phyloP scores from a whole-genome alignment of 2,113 vertebrate genomes.

The Myodes glareolus region DNA sequence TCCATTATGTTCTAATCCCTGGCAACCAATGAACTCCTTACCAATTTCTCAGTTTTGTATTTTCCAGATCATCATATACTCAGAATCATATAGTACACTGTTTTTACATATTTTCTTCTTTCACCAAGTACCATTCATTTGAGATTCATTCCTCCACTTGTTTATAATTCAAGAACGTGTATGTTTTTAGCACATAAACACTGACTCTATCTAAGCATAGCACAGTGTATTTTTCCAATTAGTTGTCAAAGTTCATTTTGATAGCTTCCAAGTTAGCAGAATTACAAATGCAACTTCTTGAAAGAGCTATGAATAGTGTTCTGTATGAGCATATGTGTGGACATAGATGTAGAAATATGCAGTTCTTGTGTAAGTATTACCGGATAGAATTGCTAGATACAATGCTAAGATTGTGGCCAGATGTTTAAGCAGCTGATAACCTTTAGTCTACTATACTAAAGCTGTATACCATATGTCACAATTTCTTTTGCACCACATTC shows the following conservation, averaged over 20 bases:
- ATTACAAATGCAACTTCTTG: neutral
- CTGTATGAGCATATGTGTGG: fast-evolving
- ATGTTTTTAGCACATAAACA: neutral
- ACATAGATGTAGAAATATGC: no score
- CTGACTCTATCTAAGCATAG: neutral
- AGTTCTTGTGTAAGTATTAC: neutral
- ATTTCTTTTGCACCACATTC: neutral
- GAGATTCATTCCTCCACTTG: neutral
- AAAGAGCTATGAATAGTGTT: neutral
- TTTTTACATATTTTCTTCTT: neutral
- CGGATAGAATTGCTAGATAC: neutral
- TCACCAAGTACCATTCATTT: neutral
- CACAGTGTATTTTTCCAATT: neutral
- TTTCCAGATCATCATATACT: neutral
- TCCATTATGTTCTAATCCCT: neutral
- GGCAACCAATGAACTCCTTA: neutral
- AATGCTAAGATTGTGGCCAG: neutral
- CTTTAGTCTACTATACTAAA: neutral
- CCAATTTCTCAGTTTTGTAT: neutral
- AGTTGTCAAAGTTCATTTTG: neutral
- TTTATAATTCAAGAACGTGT: neutral
- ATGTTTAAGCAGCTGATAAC: neutral
- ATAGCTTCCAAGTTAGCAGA: neutral
- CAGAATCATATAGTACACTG: neutral
- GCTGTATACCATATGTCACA: neutral